Evolutionary conservation across 92 coral and sea anemone species (phyloP), one percentile per base, ranked within the genome.

Genomic region (Porites rus): DNA sequence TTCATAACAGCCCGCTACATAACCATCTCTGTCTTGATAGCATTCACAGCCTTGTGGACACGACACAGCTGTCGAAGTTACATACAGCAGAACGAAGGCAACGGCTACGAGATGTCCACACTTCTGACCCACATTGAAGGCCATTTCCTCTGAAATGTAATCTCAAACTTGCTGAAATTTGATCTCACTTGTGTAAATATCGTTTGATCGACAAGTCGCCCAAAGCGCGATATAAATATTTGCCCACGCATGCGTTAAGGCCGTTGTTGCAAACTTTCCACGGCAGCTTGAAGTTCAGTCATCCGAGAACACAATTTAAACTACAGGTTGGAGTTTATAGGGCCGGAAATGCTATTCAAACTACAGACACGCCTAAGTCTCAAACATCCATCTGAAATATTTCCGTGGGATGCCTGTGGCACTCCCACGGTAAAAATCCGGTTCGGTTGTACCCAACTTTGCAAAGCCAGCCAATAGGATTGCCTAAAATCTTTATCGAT

Each of bases 131-230:
- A 50, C 79, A 63, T 8, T 75, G 72, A 72, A 64, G 64, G 65
- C 81, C 88, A 84, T 84, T 84, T 84, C 88, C 88, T 75, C 54
- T 65, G 38, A 66, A 65, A 80, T 80, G 43, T 80, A 68, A 80
- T 46, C 83, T 21, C 75, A 8, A 82, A 3, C 67, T 77, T 7
- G 20, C 74, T 67, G 88, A 75, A 84, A 84, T 84, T 65, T 75
- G 83, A 84, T 67, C 88, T 83, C 63, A 62, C 60, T 62, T 24
- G 64, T 62, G 87, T 83, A 73, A 83, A 82, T 72, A 82, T 22
- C 54, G 18, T 82, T 61, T 82, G 87, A 72, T 82, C 79, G 87
- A 83, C 79, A 73, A 65, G 19, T 19, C 72, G 87, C 72, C 11
- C 72, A 21, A 81, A 22, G 63, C 46, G 14, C 51, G 50, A 43